These are phyloP conservation scores for Drosophila merina DNA, from an alignment of 2,888 invertebrate species.

Conservation along the genomic window DNA sequence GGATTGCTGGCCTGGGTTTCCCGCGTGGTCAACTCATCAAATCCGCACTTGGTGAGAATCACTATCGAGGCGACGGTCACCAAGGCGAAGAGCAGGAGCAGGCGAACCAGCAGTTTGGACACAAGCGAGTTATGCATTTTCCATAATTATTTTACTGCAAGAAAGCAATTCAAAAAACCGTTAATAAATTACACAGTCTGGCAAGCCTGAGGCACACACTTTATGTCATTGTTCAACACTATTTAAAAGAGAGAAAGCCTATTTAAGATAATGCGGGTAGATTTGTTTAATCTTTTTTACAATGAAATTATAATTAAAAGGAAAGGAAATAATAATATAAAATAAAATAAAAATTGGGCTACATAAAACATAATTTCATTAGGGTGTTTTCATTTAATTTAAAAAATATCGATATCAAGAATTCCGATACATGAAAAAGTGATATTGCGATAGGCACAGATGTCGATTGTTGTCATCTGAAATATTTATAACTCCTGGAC, in stretches of 20 bases:
- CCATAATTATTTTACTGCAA: conserved; percentile 58
- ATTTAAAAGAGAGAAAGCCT: too few relatives aligned
- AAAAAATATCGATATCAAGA: not conserved
- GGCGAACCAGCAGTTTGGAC: conserved; percentile 80
- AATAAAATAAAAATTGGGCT: too few relatives aligned
- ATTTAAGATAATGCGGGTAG: not conserved
- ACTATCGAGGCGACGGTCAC: conserved; percentile 80
- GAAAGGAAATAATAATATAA: too few relatives aligned
- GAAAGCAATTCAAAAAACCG: not conserved
- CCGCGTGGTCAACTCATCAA: conserved; percentile 76
- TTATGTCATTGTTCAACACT: not conserved
- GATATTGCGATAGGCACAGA: conserved; percentile 5
- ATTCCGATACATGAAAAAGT: not conserved
- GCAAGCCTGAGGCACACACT: not conserved
- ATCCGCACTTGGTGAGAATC: conserved; percentile 81
- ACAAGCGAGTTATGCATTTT: conserved; percentile 79
- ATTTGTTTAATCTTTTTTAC: too few relatives aligned
- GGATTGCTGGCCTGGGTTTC: conserved; percentile 59
- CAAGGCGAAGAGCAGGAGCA: conserved; percentile 80
- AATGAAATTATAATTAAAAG: too few relatives aligned
- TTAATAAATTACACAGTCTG: not conserved
- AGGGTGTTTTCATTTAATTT: not conserved
- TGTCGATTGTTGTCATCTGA: conserved; percentile 18
- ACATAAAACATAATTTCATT: not conserved
- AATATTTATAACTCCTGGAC: conserved; percentile 12